Conservation (phyloP, 2,797 vertebrate genomes). For the Chrosomus eos region DNA sequence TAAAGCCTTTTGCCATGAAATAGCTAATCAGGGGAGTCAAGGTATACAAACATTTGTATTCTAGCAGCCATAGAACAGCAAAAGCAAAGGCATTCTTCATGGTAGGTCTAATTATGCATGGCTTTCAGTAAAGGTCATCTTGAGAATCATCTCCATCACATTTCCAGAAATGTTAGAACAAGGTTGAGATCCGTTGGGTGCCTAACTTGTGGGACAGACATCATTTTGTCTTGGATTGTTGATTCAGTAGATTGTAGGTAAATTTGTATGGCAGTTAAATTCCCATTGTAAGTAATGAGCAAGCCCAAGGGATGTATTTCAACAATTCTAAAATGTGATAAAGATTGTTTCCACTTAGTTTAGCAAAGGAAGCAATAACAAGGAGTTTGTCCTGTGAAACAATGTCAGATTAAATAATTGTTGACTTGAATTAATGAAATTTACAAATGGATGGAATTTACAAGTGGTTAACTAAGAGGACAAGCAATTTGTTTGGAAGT, state of each 20-base stretch:
- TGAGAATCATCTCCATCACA: background rate
- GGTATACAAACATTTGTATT: background rate
- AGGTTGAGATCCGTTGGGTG: background rate
- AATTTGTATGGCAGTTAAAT: background rate
- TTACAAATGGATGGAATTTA: background rate
- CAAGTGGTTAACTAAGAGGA: conserved; percentile 4
- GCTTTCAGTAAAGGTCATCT: conserved; percentile 9
- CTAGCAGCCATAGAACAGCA: conserved; percentile 1
- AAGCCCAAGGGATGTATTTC: background rate
- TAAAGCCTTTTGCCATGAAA: conserved; percentile 22
- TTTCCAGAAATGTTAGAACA: conserved; percentile 15
- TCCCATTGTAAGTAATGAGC: conserved; percentile 38
- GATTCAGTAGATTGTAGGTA: conserved; percentile 36
- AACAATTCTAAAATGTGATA: conserved; percentile 11
- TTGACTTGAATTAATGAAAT: conserved; percentile 3
- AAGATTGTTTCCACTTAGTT: conserved; percentile 10
- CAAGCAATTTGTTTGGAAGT: background rate
- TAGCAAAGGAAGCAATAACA: background rate
- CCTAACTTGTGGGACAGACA: background rate
- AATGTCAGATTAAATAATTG: conserved; percentile 1
- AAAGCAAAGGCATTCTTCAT: conserved; percentile 41
- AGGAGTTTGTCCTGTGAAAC: background rate
- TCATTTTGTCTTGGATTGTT: conserved; percentile 15
- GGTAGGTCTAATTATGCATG: conserved; percentile 10
- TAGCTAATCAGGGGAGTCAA: background rate